A percentile compares a stretch with the other conserved stretches of the same genome.
phyloP scores from a whole-genome alignment of 1,140 invertebrate species.

The Chironomus tepperi region DNA sequence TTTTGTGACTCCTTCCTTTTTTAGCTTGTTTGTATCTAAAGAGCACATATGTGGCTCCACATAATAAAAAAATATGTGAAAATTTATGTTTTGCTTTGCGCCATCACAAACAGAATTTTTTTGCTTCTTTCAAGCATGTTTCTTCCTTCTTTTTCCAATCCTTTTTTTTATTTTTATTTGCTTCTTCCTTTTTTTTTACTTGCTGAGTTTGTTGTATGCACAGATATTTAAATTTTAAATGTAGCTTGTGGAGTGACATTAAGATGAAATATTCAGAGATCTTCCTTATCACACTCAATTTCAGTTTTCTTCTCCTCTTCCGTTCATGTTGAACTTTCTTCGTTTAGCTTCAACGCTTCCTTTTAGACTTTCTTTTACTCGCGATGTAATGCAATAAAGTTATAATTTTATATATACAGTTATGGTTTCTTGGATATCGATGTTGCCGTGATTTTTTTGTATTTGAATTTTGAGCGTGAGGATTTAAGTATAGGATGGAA shows the following conservation, averaged over 20 bases:
- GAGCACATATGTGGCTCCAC: neutral
- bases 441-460: too few relatives aligned
- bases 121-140: neutral
- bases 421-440: too few relatives aligned
- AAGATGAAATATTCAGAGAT: slow-evolving; percentile 14
- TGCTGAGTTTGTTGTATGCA: neutral
- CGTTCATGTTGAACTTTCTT: neutral
- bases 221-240: slow-evolving; percentile 3
- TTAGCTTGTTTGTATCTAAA: neutral
- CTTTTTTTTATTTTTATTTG: neutral
- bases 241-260: slow-evolving; percentile 4
- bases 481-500: too few relatives aligned
- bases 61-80: neutral
- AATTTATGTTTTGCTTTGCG: neutral
- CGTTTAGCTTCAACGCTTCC: neutral
- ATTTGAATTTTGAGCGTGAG: too few relatives aligned
- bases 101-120: neutral
- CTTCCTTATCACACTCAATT: slow-evolving; percentile 1
- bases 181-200: too few relatives aligned
- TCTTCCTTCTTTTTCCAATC: neutral
- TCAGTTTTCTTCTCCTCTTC: neutral
- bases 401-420: too few relatives aligned
- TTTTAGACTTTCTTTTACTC: neutral
- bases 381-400: too few relatives aligned
- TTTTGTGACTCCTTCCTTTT: neutral